Evolutionary conservation across 2,797 vertebrate genomes (phyloP).

Genomic region (Smutsia temminckii): DNA sequence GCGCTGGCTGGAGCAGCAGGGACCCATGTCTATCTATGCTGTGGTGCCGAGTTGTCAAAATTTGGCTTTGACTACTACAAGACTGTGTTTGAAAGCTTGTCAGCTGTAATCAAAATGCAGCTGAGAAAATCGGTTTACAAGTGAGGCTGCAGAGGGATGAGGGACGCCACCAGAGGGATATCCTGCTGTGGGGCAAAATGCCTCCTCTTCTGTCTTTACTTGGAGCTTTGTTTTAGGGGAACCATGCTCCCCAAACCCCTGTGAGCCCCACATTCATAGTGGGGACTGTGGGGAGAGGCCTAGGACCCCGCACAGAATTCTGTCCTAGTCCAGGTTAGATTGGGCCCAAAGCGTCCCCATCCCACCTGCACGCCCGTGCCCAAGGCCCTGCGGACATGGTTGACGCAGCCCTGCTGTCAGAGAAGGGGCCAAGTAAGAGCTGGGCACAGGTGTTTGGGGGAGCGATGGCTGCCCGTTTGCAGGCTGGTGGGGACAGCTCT

Average conservation of each 20-base stretch:
- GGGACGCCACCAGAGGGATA: neutral
- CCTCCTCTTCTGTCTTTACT: neutral
- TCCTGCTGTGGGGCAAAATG: accelerated
- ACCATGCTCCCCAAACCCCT: neutral
- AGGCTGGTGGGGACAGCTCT: conserved; percentile 91
- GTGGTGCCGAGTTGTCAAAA: accelerated
- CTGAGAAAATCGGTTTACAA: neutral
- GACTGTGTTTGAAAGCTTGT: neutral
- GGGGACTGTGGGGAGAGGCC: accelerated
- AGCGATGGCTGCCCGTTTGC: conserved; percentile 91
- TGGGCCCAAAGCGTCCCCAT: neutral
- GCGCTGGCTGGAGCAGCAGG: neutral
- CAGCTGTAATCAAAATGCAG: no score
- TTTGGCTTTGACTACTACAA: neutral
- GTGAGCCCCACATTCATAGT: accelerated
- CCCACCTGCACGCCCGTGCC: no score
- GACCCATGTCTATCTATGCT: no score
- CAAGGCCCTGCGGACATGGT: no score
- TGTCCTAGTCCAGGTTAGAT: neutral
- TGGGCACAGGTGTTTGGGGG: conserved; percentile 54
- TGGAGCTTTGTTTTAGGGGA: neutral
- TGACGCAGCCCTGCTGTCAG: neutral
- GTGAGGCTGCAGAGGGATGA: accelerated
- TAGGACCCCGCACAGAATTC: neutral
- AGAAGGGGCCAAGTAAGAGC: conserved; percentile 81